phyloP scores from a whole-genome alignment of 2,888 invertebrate species.

The Erannis defoliaria region DNA sequence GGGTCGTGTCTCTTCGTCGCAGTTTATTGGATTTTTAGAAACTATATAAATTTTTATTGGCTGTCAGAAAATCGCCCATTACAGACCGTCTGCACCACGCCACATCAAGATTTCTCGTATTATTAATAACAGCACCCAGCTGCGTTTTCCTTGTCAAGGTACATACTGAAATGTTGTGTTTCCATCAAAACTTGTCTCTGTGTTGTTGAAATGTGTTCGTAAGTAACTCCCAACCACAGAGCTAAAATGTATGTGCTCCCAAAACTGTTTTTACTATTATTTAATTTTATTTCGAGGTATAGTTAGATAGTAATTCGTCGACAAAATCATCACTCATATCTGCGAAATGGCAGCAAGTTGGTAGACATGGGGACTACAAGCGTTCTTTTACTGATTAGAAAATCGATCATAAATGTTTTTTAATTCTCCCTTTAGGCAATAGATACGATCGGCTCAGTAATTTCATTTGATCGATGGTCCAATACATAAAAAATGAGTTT shows the following conservation, averaged over 20 bases:
- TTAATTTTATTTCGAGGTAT: neutral
- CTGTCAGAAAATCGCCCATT: too few relatives aligned
- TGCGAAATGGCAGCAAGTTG: neutral
- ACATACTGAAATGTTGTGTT: too few relatives aligned
- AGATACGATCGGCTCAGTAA: slow-evolving; percentile 21
- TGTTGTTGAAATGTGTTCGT: neutral
- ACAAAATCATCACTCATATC: neutral
- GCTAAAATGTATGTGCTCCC: too few relatives aligned
- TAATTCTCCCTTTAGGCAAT: slow-evolving; percentile 11
- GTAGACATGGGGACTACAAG: neutral
- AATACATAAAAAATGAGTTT: slow-evolving; percentile 19
- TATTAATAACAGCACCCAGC: too few relatives aligned
- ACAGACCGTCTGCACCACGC: too few relatives aligned
- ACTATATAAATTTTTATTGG: too few relatives aligned
- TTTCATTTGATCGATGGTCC: slow-evolving; percentile 28
- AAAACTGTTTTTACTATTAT: neutral
- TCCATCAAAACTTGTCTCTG: too few relatives aligned
- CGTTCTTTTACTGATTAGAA: slow-evolving; percentile 2
- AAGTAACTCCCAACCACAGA: neutral
- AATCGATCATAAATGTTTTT: slow-evolving; percentile 26
- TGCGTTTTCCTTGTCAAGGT: too few relatives aligned
- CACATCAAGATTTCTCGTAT: too few relatives aligned
- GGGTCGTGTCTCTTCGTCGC: too few relatives aligned
- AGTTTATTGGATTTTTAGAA: too few relatives aligned
- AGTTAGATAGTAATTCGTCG: neutral